These are phyloP conservation scores for Mamestra brassicae DNA, from an alignment of 2,888 invertebrate genomes.

Conservation along the genomic window DNA sequence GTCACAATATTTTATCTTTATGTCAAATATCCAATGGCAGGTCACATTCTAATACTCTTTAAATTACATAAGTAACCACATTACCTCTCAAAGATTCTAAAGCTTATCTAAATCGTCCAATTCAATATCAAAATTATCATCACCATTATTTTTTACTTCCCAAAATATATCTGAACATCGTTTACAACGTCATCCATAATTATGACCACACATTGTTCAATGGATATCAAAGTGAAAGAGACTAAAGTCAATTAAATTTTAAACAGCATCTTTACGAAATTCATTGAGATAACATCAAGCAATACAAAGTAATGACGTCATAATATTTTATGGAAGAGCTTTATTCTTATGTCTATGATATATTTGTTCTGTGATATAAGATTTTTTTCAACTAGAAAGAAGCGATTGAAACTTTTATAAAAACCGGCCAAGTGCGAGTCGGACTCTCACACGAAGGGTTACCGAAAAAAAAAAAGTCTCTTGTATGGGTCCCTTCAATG, in stretches of 20 bases:
- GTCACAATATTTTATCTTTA: no score
- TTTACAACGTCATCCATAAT: slow-evolving; percentile 13
- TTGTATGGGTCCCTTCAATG: no score
- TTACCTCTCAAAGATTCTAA: not conserved
- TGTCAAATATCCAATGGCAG: not conserved
- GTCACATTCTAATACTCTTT: not conserved
- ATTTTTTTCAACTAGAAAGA: slow-evolving; percentile 26
- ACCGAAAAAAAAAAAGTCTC: no score
- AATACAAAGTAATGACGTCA: slow-evolving; percentile 57
- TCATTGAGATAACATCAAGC: slow-evolving; percentile 62
- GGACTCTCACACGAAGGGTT: no score
- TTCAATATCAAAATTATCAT: slow-evolving; percentile 31
- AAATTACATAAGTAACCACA: no score
- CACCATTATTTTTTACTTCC: slow-evolving; percentile 19
- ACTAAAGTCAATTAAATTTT: slow-evolving; percentile 52
- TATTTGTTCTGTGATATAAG: slow-evolving; percentile 61
- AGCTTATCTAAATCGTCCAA: slow-evolving; percentile 14
- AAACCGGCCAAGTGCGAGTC: not conserved
- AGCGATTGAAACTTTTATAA: not conserved
- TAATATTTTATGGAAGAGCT: slow-evolving; percentile 61
- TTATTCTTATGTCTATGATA: slow-evolving; percentile 60
- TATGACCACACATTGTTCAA: slow-evolving; percentile 43
- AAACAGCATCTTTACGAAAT: slow-evolving; percentile 61
- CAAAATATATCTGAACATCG: slow-evolving; percentile 8
- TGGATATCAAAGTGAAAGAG: slow-evolving; percentile 34